Conservation (phyloP, 2,888 invertebrate genomes). For the Agrotis ipsilon region DNA sequence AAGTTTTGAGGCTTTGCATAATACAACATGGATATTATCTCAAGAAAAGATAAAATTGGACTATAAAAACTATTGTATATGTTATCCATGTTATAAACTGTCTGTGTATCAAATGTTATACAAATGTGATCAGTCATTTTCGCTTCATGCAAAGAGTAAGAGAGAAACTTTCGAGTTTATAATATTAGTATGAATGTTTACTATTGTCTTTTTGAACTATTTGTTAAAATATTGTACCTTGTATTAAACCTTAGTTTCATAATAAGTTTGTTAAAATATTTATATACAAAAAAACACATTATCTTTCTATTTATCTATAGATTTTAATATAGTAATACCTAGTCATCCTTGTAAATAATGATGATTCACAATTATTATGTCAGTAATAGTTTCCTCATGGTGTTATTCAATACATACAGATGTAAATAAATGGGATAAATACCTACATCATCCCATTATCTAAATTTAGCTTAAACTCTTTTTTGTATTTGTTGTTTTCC, state of each 20-base stretch:
- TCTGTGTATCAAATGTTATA: no score
- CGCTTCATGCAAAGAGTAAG: no score
- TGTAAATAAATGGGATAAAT: constrained; percentile 27
- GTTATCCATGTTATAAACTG: no score
- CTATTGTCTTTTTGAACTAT: background rate
- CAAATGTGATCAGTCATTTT: no score
- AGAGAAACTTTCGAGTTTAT: no score
- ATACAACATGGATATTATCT: no score
- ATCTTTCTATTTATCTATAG: background rate
- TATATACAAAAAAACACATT: background rate
- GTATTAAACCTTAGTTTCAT: no score
- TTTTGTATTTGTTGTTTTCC: constrained; percentile 32
- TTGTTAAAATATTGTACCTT: no score
- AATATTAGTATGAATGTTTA: no score
- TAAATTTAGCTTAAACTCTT: constrained; percentile 7
- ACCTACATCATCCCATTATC: constrained; percentile 21
- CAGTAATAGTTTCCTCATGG: constrained; percentile 32
- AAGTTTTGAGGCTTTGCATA: no score
- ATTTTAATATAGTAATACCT: background rate
- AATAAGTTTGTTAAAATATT: background rate
- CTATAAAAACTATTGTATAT: no score
- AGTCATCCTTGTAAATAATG: background rate
- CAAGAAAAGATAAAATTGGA: no score
- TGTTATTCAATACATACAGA: constrained; percentile 41
- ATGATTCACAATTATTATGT: constrained; percentile 22